Evolutionary conservation across 1,140 invertebrate genomes (phyloP), one percentile per base, ranked within the genome.

Genomic region (Heliconius hewitsoni): DNA sequence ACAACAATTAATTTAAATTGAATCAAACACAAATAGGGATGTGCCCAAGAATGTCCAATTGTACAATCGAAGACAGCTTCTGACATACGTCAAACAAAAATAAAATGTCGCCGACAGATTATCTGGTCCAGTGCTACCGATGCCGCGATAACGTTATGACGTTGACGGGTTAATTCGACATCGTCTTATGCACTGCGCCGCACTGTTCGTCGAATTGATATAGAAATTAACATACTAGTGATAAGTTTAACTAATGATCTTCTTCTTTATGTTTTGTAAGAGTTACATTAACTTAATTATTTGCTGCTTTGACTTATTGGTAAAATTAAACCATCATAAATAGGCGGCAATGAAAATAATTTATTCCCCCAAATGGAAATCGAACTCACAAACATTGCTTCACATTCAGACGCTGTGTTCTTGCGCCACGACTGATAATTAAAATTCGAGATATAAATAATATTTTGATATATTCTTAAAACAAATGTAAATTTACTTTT

Each of bases 121-220:
- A 87, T 84, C 82, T 81, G 80, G 80, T 83, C 84, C 78, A 78
- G 79, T 80, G 86, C 88, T 91, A 89, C 89, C 80, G 91, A 93
- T 93, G 89, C 87, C 88, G 79, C 37, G 91, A 91, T 93, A 93
- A 86, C 76, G 87, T 89, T 85, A 42, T 79, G 74, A 78, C 46
- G 81, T 81, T 90, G 87, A 93, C 83, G 86, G 83, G 80, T 90
- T 91, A 93, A 93, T 91, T 90, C 89, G 87, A 89, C 60, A 30
- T 66, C 60, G 60, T 13, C 60, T 27, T 66, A 66, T 30, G 60
- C 23, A 66, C 60, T 66, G 13, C 60, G 16, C 23, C 60, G 60
- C 60, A 66, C 60, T 27, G 27, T 66, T 27, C 60, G 27, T 27
- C 60, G 60, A 30, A 66, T 66, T 66, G 60, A 66, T 66, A 30